These are phyloP conservation scores for Opisthograptis luteolata DNA, from an alignment of 2,888 invertebrate species.

Conservation along the genomic window DNA sequence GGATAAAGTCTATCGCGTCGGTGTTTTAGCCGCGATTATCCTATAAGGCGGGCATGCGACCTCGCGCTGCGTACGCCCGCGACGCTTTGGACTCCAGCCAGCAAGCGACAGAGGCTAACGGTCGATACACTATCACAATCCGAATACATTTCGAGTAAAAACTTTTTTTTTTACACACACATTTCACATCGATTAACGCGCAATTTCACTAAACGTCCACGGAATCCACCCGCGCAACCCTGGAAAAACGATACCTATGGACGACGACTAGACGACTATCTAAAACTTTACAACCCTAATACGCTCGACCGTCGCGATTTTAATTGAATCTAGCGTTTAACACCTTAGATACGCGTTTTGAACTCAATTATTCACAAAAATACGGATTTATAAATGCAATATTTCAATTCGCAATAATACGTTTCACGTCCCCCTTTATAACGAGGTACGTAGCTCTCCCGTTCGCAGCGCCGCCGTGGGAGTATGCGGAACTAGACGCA, in stretches of 20 bases:
- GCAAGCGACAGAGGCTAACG: conserved; percentile 44
- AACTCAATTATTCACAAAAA: conserved; percentile 35
- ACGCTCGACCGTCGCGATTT: conserved; percentile 21
- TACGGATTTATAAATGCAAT: conserved; percentile 47
- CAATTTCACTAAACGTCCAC: conserved; percentile 19
- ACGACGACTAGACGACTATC: no score
- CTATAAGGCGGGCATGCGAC: conserved; percentile 50
- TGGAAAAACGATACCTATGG: conserved; percentile 53
- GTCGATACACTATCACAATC: conserved; percentile 55
- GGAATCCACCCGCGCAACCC: conserved; percentile 52
- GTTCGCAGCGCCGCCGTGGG: conserved; percentile 73
- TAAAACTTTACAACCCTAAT: no score
- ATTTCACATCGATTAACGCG: conserved; percentile 27
- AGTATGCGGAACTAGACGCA: conserved; percentile 74
- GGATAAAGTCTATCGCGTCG: conserved; percentile 38
- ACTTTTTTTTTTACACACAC: conserved; percentile 19
- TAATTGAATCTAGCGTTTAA: conserved; percentile 8
- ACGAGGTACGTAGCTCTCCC: conserved; percentile 67
- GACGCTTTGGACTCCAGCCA: conserved; percentile 56
- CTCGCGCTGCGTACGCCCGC: conserved; percentile 33
- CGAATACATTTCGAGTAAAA: conserved; percentile 27
- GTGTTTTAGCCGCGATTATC: conserved; percentile 50
- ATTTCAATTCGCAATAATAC: conserved; percentile 65
- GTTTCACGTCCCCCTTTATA: conserved; percentile 71
- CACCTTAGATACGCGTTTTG: conserved; percentile 23